phyloP scores from a whole-genome alignment of 2,797 vertebrate species.

The Falco concolor region DNA sequence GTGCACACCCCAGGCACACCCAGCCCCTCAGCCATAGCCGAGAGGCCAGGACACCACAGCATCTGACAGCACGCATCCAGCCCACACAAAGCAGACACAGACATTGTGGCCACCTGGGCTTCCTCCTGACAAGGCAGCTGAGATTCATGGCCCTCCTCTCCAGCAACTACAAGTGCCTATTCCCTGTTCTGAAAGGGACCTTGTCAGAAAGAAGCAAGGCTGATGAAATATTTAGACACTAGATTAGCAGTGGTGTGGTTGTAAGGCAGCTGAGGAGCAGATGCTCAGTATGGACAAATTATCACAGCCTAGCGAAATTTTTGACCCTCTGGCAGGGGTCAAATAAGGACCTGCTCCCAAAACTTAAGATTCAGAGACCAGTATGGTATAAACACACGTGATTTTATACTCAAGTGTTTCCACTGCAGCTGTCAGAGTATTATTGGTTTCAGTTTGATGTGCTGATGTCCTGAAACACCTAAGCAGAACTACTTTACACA shows the following conservation, averaged over 20 bases:
- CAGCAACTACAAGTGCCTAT: neutral
- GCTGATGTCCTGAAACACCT: neutral
- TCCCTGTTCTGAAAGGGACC: neutral
- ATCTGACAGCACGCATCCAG: neutral
- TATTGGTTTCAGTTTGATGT: neutral
- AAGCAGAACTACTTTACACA: neutral
- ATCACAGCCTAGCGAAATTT: neutral
- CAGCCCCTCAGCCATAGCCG: neutral
- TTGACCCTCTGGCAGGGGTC: neutral
- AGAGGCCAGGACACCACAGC: neutral
- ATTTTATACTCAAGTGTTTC: neutral
- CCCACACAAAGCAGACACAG: accelerated
- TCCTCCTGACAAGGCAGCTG: neutral
- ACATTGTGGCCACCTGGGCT: neutral
- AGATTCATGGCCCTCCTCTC: neutral
- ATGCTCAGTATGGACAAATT: neutral
- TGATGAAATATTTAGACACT: neutral
- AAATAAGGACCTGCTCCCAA: neutral
- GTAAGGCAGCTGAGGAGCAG: neutral
- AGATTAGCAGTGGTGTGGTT: neutral
- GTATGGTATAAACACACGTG: neutral
- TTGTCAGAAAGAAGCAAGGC: neutral
- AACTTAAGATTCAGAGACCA: neutral
- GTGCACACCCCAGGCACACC: neutral
- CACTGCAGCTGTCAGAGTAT: neutral